Conservation (phyloP, 1,140 invertebrate genomes). For the Centruroides sculpturatus region DNA sequence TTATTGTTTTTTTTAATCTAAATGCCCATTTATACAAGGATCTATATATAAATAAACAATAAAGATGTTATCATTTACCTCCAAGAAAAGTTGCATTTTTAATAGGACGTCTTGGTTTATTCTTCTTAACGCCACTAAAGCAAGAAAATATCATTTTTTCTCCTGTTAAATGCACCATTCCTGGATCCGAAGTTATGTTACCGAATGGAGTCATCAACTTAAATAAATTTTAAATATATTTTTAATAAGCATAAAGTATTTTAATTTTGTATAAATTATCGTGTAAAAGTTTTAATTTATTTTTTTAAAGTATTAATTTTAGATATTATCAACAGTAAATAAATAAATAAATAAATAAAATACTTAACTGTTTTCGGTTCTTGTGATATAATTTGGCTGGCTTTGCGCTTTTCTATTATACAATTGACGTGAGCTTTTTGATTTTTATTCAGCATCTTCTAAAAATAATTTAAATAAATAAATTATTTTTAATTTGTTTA, state of each 20-base stretch:
- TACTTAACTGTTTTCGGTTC: constrained; percentile 42
- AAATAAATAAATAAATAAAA: not conserved
- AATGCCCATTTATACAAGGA: too few relatives aligned
- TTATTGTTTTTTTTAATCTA: too few relatives aligned
- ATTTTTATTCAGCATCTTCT: constrained; percentile 35
- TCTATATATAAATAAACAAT: too few relatives aligned
- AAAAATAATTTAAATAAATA: too few relatives aligned
- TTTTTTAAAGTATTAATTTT: not conserved
- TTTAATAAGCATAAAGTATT: too few relatives aligned
- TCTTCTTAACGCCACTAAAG: constrained; percentile 42
- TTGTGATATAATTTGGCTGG: constrained; percentile 62
- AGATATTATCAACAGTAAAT: not conserved
- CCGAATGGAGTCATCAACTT: constrained; percentile 43
- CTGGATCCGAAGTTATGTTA: constrained; percentile 52
- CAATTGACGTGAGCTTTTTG: constrained; percentile 68
- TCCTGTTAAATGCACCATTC: constrained; percentile 53
- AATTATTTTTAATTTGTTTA: too few relatives aligned
- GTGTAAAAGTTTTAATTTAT: not conserved
- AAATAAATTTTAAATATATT: not conserved
- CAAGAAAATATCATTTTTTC: constrained; percentile 74
- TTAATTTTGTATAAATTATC: too few relatives aligned
- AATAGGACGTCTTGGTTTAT: too few relatives aligned
- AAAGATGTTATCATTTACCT: too few relatives aligned
- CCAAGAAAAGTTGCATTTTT: too few relatives aligned
- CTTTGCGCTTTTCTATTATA: constrained; percentile 63